Base-by-base conservation (phyloP, 92 coral and sea anemone genomes). In the Porites lobata region DNA sequence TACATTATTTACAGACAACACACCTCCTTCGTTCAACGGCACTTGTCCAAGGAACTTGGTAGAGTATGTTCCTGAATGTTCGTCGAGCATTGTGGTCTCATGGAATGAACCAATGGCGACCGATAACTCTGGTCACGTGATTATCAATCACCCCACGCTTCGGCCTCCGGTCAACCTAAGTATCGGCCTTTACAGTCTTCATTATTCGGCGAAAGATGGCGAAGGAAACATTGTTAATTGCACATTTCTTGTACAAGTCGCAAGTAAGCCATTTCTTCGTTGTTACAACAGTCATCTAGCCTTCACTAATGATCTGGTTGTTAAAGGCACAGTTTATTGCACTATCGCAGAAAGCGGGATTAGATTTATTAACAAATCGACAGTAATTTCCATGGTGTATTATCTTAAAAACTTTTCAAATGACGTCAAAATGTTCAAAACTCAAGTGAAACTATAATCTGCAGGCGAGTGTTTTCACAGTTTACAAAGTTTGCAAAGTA, bases 41-140 rank as follows among this genome's bases (percentile, higher is more conserved):
- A 72, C 86, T 17, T 91, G 91, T 58, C 94, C 94, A 2, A 17
- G 72, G 80, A 80, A 91, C 77, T 82, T 87, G 58, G 77, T 58
- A 50, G 32, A 65, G 24, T 59, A 75, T 51, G 81, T 86, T 26
- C 85, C 65, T 65, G 65, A 81, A 76, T 83, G 90, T 69, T 69
- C 73, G 50, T 26, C 91, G 1, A 75, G 50, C 22, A 87, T 86
- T 47, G 70, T 62, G 0, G 78, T 82, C 9, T 50, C 71, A 17
- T 87, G 91, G 91, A 54, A 69, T 22, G 85, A 75, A 43, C 82
- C 85, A 53, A 83, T 52, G 56, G 86, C 87, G 19, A 87, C 78
- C 9, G 94, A 91, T 62, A 91, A 91, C 72, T 90, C 88, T 61
- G 79, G 56, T 75, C 79, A 69, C 12, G 61, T 91, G 56, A 18